These are phyloP conservation scores for Seriola quinqueradiata DNA, from an alignment of 2,113 vertebrate genomes.

Conservation along the genomic window DNA sequence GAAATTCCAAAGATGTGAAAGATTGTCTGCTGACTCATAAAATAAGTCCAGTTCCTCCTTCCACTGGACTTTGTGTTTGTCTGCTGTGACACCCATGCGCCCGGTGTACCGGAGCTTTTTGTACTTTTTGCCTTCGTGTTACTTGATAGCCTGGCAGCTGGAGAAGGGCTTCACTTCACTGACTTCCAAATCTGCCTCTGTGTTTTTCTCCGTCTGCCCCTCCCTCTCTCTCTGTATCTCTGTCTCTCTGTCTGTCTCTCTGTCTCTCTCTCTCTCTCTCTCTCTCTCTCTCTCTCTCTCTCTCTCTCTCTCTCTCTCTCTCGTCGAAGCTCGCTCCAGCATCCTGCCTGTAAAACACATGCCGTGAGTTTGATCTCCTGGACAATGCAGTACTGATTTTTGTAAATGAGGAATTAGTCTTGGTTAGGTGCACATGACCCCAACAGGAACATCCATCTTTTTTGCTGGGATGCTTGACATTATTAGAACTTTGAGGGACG, in stretches of 20 bases:
- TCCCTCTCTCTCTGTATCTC: slow-evolving; percentile 10
- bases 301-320: slow-evolving; percentile 13
- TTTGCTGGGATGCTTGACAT: slow-evolving; percentile 39
- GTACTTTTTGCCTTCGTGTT: slow-evolving; percentile 62
- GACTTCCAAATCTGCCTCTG: slow-evolving; percentile 43
- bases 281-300: slow-evolving; percentile 11
- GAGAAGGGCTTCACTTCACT: slow-evolving; percentile 68
- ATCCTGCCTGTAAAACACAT: slow-evolving; percentile 55
- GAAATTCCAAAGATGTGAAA: slow-evolving; percentile 47
- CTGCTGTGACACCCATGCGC: slow-evolving; percentile 11
- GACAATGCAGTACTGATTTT: slow-evolving; percentile 58
- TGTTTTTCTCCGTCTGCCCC: slow-evolving; percentile 7
- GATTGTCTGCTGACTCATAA: slow-evolving; percentile 22
- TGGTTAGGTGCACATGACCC: slow-evolving; percentile 39
- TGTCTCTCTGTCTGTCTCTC: slow-evolving; percentile 1
- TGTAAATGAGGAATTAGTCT: slow-evolving; percentile 62
- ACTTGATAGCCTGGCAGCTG: slow-evolving; percentile 69
- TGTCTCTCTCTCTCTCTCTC: background rate
- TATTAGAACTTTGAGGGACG: slow-evolving; percentile 17
- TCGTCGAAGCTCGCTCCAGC: slow-evolving; percentile 5
- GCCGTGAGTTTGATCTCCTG: slow-evolving; percentile 42
- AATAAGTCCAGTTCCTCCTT: slow-evolving; percentile 17
- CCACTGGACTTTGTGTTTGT: slow-evolving; percentile 17
- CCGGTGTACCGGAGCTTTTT: slow-evolving; percentile 37
- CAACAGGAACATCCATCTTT: slow-evolving; percentile 33